A percentile compares a stretch with the other conserved stretches of the same genome.
Conservation (phyloP, 2,113 vertebrate genomes). For the Vanacampus margaritifer region DNA sequence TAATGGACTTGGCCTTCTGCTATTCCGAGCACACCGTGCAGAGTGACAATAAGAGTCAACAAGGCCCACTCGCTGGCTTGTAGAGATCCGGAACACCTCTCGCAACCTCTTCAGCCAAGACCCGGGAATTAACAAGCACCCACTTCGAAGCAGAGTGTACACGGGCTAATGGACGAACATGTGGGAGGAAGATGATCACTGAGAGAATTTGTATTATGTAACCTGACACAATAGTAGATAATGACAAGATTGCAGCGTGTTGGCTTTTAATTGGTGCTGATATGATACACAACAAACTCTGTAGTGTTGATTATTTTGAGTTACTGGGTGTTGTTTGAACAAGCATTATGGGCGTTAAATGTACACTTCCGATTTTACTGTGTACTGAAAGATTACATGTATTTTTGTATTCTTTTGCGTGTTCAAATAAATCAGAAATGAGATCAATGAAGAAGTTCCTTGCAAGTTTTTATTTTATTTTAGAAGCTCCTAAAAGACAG, state of each 20-base stretch:
- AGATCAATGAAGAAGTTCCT: no score
- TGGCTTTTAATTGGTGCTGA: conserved; percentile 3
- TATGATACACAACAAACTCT: not conserved
- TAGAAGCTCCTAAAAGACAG: no score
- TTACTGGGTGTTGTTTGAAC: no score
- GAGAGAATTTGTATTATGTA: conserved; percentile 19
- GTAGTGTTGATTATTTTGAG: no score
- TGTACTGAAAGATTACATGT: no score
- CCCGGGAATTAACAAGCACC: conserved; percentile 46
- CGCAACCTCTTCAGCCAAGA: conserved; percentile 52
- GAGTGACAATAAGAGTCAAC: conserved; percentile 59
- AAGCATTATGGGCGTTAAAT: no score
- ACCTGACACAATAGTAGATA: conserved; percentile 17
- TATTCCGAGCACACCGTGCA: conserved; percentile 45
- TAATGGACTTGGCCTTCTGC: conserved; percentile 71
- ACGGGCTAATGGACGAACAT: conserved; percentile 25
- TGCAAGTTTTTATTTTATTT: no score
- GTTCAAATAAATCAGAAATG: no score
- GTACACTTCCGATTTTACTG: no score
- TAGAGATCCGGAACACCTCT: conserved; percentile 37
- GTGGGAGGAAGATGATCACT: conserved; percentile 1
- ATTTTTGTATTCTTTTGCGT: no score
- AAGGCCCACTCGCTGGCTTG: conserved; percentile 48
- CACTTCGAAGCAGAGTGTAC: conserved; percentile 20
- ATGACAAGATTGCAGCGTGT: conserved; percentile 14